Base-by-base conservation (phyloP, 2,888 invertebrate species). In the Polietes domitor region DNA sequence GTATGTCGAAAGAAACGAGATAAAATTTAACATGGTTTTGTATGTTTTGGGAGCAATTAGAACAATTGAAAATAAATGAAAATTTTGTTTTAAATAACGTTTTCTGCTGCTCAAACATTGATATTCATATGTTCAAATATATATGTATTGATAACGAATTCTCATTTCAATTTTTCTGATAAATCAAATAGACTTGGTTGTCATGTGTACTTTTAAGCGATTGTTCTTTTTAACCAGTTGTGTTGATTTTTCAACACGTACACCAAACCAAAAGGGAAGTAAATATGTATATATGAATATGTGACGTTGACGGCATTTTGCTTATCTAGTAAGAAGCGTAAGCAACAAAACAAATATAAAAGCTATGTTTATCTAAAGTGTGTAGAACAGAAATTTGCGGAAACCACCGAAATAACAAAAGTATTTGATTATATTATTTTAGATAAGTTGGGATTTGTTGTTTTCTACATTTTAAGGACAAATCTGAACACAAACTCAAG, bases 301-400 rank as follows among this genome's bases (percentile, higher is more conserved):
- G 37, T 37, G 65, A 65, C 65, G 65, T 65, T 65, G 37, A 53
- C 53, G 5, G 32, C 63, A 24, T 63, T 61, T 63, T 32, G 63
- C 28, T 63, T 63, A 63, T 63, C 61, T 1, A 63, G 32, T 32
- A 61, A 61, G 15, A 61, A 7, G 55, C n/a, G 26, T 2, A 19
- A 55, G 12, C 28, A 63, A 24, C 32, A 41, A 63, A 32, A 32
- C 2, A 26, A 6, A 58, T 12, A 53, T 21, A 9, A 2, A 47
- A 47, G 12, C 53, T n/a, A 53, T 53, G n/a, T 28, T 24, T 61
- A 19, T 61, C 15, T 28, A 61, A 9, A 61, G 12, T 55, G 21
- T 28, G 26, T 26, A 58, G 28, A 26, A 58, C 7, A 7, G 9
- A 32, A 15, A 32, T 32, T 7, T 21, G 53, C 21, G n/a, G 53